Percentiles rank a stretch among this genome's conserved stretches.
phyloP scores from a whole-genome alignment of 2,797 vertebrate genomes.

The Percopsis omiscomaycus region DNA sequence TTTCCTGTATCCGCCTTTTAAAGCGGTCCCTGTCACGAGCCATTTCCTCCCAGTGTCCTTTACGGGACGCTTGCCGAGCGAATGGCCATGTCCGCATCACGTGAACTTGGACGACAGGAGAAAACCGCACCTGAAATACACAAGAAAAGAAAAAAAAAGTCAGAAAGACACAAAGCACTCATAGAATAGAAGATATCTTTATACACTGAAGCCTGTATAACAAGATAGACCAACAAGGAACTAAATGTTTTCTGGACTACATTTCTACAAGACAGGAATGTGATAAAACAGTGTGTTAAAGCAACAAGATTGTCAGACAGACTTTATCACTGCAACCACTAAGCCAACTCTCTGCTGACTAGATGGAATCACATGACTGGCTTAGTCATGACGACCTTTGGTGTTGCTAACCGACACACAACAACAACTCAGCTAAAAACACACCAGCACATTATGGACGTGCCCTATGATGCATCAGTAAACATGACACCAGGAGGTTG shows the following conservation, averaged over 20 bases:
- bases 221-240: not conserved
- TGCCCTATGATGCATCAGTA: constrained; percentile 1
- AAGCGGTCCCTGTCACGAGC: constrained; percentile 78
- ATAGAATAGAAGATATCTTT: too few species aligned
- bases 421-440: constrained; percentile 31
- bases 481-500: not conserved
- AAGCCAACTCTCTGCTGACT: constrained; percentile 55
- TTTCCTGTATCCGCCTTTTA: constrained; percentile 66
- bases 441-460: not conserved
- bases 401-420: constrained; percentile 47
- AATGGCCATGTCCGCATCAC: constrained; percentile 78
- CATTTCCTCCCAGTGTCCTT: constrained; percentile 79
- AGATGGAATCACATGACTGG: constrained; percentile 46
- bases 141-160: constrained; percentile 1
- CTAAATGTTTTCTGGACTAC: not conserved
- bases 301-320: not conserved
- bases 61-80: constrained; percentile 74
- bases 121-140: constrained; percentile 74
- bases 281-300: not conserved
- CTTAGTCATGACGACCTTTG: constrained; percentile 52
- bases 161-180: not conserved
- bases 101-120: constrained; percentile 75
- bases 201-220: not conserved
- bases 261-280: not conserved
- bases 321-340: constrained; percentile 5